Evolutionary conservation across 2,797 vertebrate species (phyloP).

Genomic region (Pyrocephalus nanus): DNA sequence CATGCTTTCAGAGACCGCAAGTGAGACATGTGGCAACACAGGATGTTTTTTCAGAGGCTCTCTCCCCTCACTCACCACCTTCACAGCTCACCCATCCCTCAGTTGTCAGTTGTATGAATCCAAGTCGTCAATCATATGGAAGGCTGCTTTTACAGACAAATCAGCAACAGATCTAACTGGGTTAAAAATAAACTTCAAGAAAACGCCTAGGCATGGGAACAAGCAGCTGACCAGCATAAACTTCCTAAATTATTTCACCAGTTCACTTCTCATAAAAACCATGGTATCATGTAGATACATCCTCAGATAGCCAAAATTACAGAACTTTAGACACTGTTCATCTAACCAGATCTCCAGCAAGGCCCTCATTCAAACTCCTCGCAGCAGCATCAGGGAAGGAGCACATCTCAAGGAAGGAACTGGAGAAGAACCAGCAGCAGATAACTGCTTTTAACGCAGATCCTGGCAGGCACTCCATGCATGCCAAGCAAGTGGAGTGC

Average conservation of each 20-base stretch:
- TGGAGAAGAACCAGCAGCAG: not conserved
- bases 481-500: not conserved
- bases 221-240: constrained; percentile 26
- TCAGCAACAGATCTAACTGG: constrained; percentile 4
- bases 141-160: constrained; percentile 18
- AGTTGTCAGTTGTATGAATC: constrained; percentile 22
- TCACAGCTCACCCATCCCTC: constrained; percentile 26
- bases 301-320: not conserved
- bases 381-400: not conserved
- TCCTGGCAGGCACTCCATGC: not conserved
- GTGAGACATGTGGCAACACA: not conserved
- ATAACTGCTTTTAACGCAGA: not conserved
- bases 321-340: not conserved
- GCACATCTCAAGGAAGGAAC: not conserved
- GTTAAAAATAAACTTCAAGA: constrained; percentile 57
- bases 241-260: not conserved
- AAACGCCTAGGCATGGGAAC: not conserved
- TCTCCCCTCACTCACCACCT: constrained; percentile 12
- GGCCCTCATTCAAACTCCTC: not conserved
- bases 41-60: not conserved
- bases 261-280: not conserved
- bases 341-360: not conserved
- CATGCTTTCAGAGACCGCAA: not conserved
- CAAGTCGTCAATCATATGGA: constrained; percentile 2
- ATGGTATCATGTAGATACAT: not conserved